Percentiles rank a stretch among this genome's conserved stretches.
These are phyloP conservation scores for Zonotrichia leucophrys DNA, from an alignment of 2,113 vertebrate genomes.

Conservation along the genomic window DNA sequence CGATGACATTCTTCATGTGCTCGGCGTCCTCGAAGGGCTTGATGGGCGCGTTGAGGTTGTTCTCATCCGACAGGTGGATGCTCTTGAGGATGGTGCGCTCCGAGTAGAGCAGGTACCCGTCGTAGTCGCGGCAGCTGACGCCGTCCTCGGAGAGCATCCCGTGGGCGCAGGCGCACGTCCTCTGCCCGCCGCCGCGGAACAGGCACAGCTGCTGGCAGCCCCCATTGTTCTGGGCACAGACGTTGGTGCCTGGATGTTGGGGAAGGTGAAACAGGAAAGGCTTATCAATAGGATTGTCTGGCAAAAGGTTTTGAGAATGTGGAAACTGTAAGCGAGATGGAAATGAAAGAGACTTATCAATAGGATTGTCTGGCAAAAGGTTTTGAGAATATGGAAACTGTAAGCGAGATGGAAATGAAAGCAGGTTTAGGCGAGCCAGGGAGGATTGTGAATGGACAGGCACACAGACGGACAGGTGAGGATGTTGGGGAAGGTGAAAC, in stretches of 20 bases:
- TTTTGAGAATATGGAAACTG: no score
- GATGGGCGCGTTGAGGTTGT: constrained; percentile 92
- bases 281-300: no score
- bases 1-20: constrained; percentile 98
- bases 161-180: constrained; percentile 92
- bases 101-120: constrained; percentile 94
- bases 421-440: no score
- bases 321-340: no score
- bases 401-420: no score
- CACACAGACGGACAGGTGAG: no score
- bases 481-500: no score
- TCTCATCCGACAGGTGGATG: constrained; percentile 94
- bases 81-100: constrained; percentile 97
- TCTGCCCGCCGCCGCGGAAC: constrained; percentile 79
- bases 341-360: no score
- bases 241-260: constrained; percentile 83
- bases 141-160: constrained; percentile 92
- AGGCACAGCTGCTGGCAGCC: constrained; percentile 94
- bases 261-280: no score
- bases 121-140: constrained; percentile 88
- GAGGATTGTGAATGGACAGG: no score
- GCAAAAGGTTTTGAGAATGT: no score
- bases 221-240: constrained; percentile 89
- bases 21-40: constrained; percentile 96
- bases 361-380: no score